Evolutionary conservation across 1,140 invertebrate species (phyloP).

Genomic region (Orius insidiosus): DNA sequence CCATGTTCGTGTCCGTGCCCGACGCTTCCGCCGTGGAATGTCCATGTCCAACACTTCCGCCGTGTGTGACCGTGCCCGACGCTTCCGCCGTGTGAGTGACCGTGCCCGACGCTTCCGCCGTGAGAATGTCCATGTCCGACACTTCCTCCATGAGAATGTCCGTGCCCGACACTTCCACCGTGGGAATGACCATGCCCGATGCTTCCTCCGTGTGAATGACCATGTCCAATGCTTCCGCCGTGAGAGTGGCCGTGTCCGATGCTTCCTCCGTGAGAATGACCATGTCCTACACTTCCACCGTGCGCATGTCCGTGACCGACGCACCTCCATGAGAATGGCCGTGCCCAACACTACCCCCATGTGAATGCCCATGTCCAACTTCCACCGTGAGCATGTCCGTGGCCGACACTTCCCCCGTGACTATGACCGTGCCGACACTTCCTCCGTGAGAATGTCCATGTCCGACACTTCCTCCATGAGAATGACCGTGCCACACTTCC

Average conservation of each 20-base stretch:
- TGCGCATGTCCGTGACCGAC: no score
- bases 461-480: slow-evolving; percentile 13
- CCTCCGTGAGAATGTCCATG: slow-evolving; percentile 14
- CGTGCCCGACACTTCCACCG: slow-evolving; percentile 14
- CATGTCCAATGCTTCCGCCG: slow-evolving; percentile 13
- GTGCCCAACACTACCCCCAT: slow-evolving; percentile 13
- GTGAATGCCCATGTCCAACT: slow-evolving; percentile 13
- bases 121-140: slow-evolving; percentile 10
- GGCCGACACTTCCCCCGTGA: slow-evolving; percentile 14
- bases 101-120: slow-evolving; percentile 9
- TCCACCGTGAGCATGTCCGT: slow-evolving; percentile 13
- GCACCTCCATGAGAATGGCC: slow-evolving; percentile 14
- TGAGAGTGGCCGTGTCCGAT: slow-evolving; percentile 14
- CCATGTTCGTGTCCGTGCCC: slow-evolving; percentile 9
- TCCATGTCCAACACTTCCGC: no score
- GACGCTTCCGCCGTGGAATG: slow-evolving; percentile 7
- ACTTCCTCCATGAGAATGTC: slow-evolving; percentile 8
- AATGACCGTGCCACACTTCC: no score
- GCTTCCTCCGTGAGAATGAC: slow-evolving; percentile 13
- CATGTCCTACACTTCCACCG: slow-evolving; percentile 13
- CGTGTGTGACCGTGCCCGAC: slow-evolving; percentile 8
- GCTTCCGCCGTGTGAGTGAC: slow-evolving; percentile 6
- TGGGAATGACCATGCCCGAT: slow-evolving; percentile 12
- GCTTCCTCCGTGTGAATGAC: slow-evolving; percentile 12
- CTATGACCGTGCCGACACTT: slow-evolving; percentile 13